A percentile compares a stretch with the other conserved stretches of the same genome.
Evolutionary conservation across 2,888 invertebrate species (phyloP).

Genomic region (Aradus depressus): DNA sequence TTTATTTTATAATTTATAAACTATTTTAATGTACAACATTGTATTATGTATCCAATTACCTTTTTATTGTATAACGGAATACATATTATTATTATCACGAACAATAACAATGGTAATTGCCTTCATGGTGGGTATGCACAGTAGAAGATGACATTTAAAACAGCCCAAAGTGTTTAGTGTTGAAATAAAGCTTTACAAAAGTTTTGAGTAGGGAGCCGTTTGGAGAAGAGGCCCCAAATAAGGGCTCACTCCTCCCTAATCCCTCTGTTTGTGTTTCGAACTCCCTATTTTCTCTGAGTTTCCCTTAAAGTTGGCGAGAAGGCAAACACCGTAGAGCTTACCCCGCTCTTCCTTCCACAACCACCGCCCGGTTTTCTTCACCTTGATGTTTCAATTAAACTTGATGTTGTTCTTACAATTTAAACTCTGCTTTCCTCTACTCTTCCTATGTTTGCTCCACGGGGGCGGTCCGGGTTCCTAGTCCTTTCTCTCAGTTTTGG

Average conservation of each 20-base stretch:
- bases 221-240: conserved; percentile 1
- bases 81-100: no score
- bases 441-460: conserved; percentile 5
- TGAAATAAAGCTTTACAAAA: no score
- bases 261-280: conserved; percentile 15
- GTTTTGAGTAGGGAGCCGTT: no score
- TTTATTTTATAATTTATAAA: no score
- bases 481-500: conserved; percentile 23
- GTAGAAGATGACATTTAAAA: no score
- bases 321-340: background rate
- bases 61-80: no score
- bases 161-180: no score
- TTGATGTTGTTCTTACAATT: conserved; percentile 33
- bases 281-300: conserved; percentile 8
- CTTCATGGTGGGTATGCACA: no score
- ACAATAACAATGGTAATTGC: no score
- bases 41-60: no score
- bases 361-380: conserved; percentile 10
- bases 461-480: conserved; percentile 14
- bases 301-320: background rate
- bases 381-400: conserved; percentile 31
- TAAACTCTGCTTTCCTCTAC: conserved; percentile 27
- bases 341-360: background rate
- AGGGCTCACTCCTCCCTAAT: background rate
- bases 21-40: no score